Evolutionary conservation across 2,888 invertebrate genomes (phyloP).

Genomic region (Lacanobia wlatinum): DNA sequence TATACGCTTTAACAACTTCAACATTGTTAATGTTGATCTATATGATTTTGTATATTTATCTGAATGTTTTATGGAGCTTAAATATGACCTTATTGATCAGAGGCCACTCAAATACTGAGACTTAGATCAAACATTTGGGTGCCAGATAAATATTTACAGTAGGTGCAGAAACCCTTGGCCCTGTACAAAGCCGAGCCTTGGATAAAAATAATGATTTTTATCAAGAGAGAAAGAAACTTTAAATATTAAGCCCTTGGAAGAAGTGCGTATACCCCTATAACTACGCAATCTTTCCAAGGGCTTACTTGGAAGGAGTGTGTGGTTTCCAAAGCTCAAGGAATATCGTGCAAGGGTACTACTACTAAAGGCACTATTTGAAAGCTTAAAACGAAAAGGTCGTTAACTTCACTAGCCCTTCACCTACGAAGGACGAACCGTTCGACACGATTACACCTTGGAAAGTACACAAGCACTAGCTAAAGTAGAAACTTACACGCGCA

Average conservation of each 20-base stretch:
- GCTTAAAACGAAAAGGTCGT: not conserved
- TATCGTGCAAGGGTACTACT: constrained; percentile 4
- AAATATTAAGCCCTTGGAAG: too few species aligned
- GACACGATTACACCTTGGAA: not conserved
- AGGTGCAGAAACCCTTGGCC: constrained; percentile 7
- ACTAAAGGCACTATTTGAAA: not conserved
- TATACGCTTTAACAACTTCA: not conserved
- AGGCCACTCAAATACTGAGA: not conserved
- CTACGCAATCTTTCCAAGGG: too few species aligned
- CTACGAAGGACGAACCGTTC: constrained; percentile 7
- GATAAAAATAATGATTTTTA: not conserved
- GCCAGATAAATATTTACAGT: constrained; percentile 22
- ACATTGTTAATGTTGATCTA: too few species aligned
- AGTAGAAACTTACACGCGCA: constrained; percentile 3
- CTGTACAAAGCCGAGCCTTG: not conserved
- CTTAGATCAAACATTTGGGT: constrained; percentile 1
- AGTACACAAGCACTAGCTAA: not conserved
- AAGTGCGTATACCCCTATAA: too few species aligned
- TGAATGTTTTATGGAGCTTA: not conserved
- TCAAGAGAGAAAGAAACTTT: not conserved
- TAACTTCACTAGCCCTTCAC: constrained; percentile 17
- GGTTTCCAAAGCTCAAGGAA: constrained; percentile 2
- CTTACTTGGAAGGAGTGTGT: constrained; percentile 12
- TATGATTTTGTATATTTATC: not conserved
- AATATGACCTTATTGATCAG: constrained; percentile 3